Evolutionary conservation across 2,797 vertebrate genomes (phyloP).

Genomic region (Gambusia yucatana): DNA sequence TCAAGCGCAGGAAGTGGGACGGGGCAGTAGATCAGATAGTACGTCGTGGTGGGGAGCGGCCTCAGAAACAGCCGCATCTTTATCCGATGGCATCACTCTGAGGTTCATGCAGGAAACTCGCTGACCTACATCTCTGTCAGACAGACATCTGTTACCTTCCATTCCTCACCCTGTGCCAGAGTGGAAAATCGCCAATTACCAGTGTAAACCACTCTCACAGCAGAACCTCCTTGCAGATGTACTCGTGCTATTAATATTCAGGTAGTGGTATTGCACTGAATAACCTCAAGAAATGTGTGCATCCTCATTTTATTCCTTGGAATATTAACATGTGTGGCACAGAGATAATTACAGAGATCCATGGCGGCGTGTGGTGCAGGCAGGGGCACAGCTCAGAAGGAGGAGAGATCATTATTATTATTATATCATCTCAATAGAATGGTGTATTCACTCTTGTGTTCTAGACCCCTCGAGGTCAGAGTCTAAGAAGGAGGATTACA

Average conservation of each 20-base stretch:
- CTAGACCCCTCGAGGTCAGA: slow-evolving; percentile 65
- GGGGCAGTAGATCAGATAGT: slow-evolving; percentile 58
- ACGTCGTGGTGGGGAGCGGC: slow-evolving; percentile 46
- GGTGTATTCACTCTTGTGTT: slow-evolving; percentile 58
- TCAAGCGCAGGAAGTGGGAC: slow-evolving; percentile 70
- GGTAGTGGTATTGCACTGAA: slow-evolving; percentile 37
- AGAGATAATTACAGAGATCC: slow-evolving; percentile 68
- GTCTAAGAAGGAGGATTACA: slow-evolving; percentile 72
- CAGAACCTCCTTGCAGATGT: slow-evolving; percentile 27
- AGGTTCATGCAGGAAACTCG: slow-evolving; percentile 50
- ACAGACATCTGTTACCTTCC: slow-evolving; percentile 69
- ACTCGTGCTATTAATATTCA: slow-evolving; percentile 38
- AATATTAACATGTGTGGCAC: slow-evolving; percentile 67
- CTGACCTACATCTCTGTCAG: slow-evolving; percentile 73
- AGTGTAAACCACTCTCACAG: slow-evolving; percentile 55
- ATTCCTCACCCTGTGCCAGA: slow-evolving; percentile 43
- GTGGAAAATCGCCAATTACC: slow-evolving; percentile 55
- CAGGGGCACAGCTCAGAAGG: slow-evolving; percentile 53
- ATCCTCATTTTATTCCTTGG: slow-evolving; percentile 11
- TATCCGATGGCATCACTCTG: slow-evolving; percentile 69
- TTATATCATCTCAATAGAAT: slow-evolving; percentile 68
- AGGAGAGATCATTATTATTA: slow-evolving; percentile 66
- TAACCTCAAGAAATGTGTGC: slow-evolving; percentile 41
- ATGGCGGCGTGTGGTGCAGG: slow-evolving; percentile 53
- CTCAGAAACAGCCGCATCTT: slow-evolving; percentile 58